These are phyloP conservation scores for Pimpla rufipes DNA, from an alignment of 2,888 invertebrate genomes.

Conservation along the genomic window DNA sequence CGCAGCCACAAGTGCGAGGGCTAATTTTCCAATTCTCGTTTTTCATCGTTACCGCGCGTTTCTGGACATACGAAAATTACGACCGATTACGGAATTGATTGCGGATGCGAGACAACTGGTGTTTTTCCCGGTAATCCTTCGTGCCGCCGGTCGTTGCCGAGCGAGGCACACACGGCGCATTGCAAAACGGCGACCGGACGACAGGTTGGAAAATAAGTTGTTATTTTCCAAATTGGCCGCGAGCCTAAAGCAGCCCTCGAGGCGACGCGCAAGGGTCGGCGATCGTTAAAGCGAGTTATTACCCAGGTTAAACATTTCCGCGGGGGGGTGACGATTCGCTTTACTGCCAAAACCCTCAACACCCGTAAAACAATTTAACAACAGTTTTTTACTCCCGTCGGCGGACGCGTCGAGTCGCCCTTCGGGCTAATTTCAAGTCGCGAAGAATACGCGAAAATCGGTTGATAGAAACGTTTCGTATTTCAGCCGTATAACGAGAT, in stretches of 20 bases:
- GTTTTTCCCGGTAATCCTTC: background rate
- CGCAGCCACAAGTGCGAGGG: background rate
- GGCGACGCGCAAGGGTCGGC: too few species aligned
- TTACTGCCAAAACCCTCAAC: too few species aligned
- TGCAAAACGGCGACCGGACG: background rate
- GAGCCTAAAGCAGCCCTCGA: too few species aligned
- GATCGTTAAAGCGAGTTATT: background rate
- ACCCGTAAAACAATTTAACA: too few species aligned
- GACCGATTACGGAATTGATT: background rate
- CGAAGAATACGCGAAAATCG: background rate
- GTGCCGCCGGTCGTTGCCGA: background rate
- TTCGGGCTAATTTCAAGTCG: background rate
- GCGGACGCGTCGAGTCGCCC: too few species aligned
- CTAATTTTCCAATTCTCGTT: background rate
- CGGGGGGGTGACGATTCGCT: too few species aligned
- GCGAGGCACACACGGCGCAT: background rate
- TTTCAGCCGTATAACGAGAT: background rate
- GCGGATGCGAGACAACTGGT: background rate
- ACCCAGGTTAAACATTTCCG: background rate
- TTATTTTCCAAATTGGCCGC: background rate
- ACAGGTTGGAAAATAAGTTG: background rate
- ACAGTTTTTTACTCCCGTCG: background rate
- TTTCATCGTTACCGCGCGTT: background rate
- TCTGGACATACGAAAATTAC: conserved; percentile 8
- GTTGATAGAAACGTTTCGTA: background rate